These are phyloP conservation scores for Syrmaticus mikado DNA, from an alignment of 2,113 vertebrate species.

Conservation along the genomic window DNA sequence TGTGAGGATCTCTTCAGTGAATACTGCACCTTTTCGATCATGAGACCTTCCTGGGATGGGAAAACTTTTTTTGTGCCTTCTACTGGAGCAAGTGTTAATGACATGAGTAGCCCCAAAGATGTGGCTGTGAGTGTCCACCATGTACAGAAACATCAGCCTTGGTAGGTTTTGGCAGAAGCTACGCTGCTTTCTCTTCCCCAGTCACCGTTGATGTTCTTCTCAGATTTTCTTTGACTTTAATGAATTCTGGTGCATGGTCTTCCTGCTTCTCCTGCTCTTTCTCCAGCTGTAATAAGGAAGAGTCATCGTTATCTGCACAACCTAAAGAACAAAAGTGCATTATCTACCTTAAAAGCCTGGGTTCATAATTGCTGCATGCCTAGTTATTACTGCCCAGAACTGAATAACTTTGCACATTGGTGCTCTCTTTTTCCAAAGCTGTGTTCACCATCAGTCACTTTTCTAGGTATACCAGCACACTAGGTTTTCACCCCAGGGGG, in stretches of 20 bases:
- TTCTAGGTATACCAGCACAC: too few species aligned
- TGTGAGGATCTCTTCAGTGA: background rate
- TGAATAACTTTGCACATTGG: too few species aligned
- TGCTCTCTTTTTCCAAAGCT: too few species aligned
- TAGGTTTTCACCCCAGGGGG: too few species aligned
- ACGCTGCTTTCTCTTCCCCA: slow-evolving; percentile 82
- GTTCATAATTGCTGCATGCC: too few species aligned
- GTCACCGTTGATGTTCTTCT: slow-evolving; percentile 82
- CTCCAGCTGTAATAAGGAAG: slow-evolving; percentile 83
- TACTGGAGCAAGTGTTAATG: slow-evolving; percentile 61
- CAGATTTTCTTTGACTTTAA: slow-evolving; percentile 94
- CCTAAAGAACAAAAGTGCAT: background rate
- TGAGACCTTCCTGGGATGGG: background rate
- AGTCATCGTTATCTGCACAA: background rate
- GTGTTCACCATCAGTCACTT: too few species aligned
- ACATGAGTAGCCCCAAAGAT: background rate
- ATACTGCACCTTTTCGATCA: background rate
- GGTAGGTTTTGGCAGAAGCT: slow-evolving; percentile 47
- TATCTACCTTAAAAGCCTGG: background rate
- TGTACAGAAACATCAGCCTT: slow-evolving; percentile 49
- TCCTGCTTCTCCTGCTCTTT: slow-evolving; percentile 83
- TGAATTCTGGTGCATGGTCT: slow-evolving; percentile 89
- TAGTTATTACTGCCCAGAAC: too few species aligned
- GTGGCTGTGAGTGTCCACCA: slow-evolving; percentile 38
- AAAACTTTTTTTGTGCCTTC: slow-evolving; percentile 30